Evolutionary conservation across 2,113 vertebrate genomes (phyloP).

Genomic region (Lepidiolamprologus cunningtoni): DNA sequence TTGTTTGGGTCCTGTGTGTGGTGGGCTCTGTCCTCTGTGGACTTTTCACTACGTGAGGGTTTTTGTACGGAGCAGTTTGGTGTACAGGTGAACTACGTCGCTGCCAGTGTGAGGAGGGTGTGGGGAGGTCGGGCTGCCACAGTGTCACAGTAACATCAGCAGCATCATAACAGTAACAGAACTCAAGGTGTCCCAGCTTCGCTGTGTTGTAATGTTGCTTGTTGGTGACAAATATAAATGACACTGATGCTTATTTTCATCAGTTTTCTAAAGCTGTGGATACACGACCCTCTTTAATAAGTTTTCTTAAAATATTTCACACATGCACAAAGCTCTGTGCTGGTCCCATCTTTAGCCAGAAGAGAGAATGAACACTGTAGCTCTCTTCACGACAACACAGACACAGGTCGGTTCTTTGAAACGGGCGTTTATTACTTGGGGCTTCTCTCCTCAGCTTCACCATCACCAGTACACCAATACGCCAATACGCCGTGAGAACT

Average conservation of each 20-base stretch:
- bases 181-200: not conserved
- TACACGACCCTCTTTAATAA: not conserved
- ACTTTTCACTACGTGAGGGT: not conserved
- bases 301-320: not conserved
- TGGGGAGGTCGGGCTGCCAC: not conserved
- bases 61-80: not conserved
- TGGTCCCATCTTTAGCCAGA: not conserved
- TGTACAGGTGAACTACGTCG: not conserved
- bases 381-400: too few relatives aligned
- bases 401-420: too few relatives aligned
- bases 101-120: not conserved
- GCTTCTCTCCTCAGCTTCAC: too few relatives aligned
- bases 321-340: accelerated
- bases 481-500: too few relatives aligned
- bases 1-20: not conserved
- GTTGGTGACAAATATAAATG: accelerated
- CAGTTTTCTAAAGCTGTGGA: not conserved
- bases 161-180: not conserved
- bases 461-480: too few relatives aligned
- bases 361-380: not conserved
- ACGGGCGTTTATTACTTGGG: too few relatives aligned
- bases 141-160: not conserved
- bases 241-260: not conserved
- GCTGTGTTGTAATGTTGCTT: not conserved
- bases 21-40: not conserved